These are phyloP conservation scores for Myopa testacea DNA, from an alignment of 2,888 invertebrate species.

Conservation along the genomic window DNA sequence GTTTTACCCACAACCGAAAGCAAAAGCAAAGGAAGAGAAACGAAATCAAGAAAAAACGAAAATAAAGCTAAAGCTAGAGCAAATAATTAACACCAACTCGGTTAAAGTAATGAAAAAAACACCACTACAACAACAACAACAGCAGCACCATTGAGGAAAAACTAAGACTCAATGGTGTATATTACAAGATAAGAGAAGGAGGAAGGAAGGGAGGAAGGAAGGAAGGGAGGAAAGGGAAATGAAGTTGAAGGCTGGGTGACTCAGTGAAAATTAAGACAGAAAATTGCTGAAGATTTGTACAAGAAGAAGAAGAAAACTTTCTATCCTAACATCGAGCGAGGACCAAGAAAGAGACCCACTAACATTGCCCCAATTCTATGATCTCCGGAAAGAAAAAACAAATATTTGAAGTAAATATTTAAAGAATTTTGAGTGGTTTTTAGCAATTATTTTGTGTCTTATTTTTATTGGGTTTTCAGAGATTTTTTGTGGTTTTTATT, in stretches of 20 bases:
- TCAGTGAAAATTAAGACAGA: no score
- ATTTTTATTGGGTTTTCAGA: neutral
- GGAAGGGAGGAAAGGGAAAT: no score
- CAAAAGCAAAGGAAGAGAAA: neutral
- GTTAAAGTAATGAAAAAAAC: neutral
- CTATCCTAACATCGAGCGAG: no score
- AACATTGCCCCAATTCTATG: no score
- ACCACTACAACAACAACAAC: no score
- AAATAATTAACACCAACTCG: conserved; percentile 18
- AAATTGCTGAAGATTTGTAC: no score
- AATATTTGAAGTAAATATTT: neutral
- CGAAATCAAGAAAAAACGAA: neutral
- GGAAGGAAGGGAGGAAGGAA: neutral
- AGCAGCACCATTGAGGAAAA: neutral
- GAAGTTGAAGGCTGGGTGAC: no score
- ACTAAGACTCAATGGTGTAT: neutral
- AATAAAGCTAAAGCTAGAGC: neutral
- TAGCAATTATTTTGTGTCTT: no score
- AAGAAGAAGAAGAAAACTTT: no score
- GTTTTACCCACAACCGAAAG: neutral
- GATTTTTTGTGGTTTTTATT: no score
- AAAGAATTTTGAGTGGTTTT: neutral
- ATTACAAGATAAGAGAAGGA: neutral
- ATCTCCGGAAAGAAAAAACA: no score
- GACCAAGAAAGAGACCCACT: no score